These are phyloP conservation scores for Timema podura DNA, from an alignment of 2,888 invertebrate genomes.

Conservation along the genomic window DNA sequence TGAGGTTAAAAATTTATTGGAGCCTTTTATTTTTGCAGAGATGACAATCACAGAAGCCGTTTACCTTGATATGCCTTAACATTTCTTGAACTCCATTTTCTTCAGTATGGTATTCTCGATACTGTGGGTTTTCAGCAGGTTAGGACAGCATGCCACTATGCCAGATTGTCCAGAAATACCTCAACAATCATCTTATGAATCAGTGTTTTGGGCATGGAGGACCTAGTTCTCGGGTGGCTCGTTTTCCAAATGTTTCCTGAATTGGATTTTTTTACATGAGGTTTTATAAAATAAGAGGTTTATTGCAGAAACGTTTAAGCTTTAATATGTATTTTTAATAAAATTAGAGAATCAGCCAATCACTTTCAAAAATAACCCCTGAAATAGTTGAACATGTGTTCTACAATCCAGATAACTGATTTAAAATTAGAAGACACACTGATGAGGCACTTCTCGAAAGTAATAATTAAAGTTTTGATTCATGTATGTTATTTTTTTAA, in stretches of 20 bases:
- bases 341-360: too few species aligned
- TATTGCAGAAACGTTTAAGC: too few species aligned
- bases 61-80: not conserved
- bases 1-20: too few species aligned
- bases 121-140: not conserved
- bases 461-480: too few species aligned
- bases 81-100: not conserved
- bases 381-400: too few species aligned
- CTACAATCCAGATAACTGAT: too few species aligned
- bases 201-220: not conserved
- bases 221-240: not conserved
- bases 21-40: not conserved
- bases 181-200: not conserved
- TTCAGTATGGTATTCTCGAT: not conserved
- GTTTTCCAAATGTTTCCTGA: not conserved
- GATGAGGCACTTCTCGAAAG: too few species aligned
- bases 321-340: too few species aligned
- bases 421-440: too few species aligned
- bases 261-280: not conserved
- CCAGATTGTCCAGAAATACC: not conserved
- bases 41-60: not conserved
- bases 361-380: too few species aligned
- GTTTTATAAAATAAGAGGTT: not conserved
- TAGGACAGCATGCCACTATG: not conserved
- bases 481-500: too few species aligned